Evolutionary conservation across 2,888 invertebrate genomes (phyloP), one percentile per base, ranked within the genome.

Genomic region (Melieria picta): DNA sequence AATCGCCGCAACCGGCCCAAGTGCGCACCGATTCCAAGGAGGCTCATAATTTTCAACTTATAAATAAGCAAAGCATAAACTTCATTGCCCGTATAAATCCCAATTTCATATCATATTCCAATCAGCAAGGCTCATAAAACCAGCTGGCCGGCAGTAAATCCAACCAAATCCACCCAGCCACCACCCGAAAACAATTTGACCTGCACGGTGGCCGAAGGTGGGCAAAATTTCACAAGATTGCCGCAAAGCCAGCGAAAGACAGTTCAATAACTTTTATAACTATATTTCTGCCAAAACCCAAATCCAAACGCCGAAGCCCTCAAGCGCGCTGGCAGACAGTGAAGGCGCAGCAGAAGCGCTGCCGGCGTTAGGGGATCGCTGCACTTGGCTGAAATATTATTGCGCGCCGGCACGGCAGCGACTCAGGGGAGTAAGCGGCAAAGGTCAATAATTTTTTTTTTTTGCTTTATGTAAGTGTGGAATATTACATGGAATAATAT

Each of bases 101-200:
- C 78, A 75, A 79, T 79, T 80, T 79, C 79, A 80, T 83, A 85
- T 84, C 82, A 83, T 84, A 85, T 85, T 84, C 83, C 85, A 85
- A 85, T 85, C 85, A 85, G 83, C 79, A 80, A 74, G 74, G 79
- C 78, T 80, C 83, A 85, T 85, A 85, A 84, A 84, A 83, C 84
- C 83, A 85, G 80, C 84, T 85, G 85, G 81, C 78, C 81, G 80
- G 75, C 80, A 80, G 45, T 4, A 52, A 16, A 11, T 43, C 11
- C 43, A 65, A 30, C 6, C 16, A 52, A 42, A 52, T n/a, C 43
- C 10, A 46, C 48, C 16, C 16, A 7, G 13, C 0, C n/a, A 55
- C 55, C 16, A 16, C 10, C n/a, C 47, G 16, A 61, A 7, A 43
- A 10, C n/a, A 7, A 10, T 47, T 30, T 10, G 9, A 50, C 50